Percentiles rank a stretch among this genome's conserved stretches.
phyloP scores from a whole-genome alignment of 2,797 vertebrate species.

The Enteromius mattozi region DNA sequence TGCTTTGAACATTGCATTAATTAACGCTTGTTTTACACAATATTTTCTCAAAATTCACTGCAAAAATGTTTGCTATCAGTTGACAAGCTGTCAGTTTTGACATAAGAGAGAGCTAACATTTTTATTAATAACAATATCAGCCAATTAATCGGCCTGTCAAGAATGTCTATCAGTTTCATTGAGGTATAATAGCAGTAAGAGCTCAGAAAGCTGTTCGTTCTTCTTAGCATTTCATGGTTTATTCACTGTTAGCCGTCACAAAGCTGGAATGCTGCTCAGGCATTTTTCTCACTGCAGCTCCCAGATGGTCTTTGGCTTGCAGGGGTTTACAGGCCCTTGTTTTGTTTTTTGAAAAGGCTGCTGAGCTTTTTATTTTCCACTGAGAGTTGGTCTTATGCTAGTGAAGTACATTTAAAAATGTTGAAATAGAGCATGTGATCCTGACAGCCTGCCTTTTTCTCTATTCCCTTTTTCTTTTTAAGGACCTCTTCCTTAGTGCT shows the following conservation, averaged over 20 bases:
- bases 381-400: conserved; percentile 14
- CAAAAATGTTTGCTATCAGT: neutral
- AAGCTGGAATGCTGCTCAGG: conserved; percentile 52
- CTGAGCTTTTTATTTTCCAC: conserved; percentile 41
- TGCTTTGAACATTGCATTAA: neutral
- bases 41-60: neutral
- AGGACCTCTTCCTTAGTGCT: conserved; percentile 75
- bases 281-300: conserved; percentile 46
- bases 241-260: conserved; percentile 53
- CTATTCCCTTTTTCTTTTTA: conserved; percentile 74
- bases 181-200: conserved; percentile 17
- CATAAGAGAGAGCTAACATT: neutral
- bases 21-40: neutral
- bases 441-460: conserved; percentile 41
- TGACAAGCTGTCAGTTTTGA: conserved; percentile 1
- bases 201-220: conserved; percentile 33
- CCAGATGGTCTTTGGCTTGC: conserved; percentile 46
- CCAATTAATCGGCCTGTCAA: neutral
- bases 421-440: conserved; percentile 29
- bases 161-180: neutral
- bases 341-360: conserved; percentile 35
- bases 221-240: conserved; percentile 32
- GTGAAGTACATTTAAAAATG: conserved; percentile 16
- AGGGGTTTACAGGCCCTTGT: conserved; percentile 34
- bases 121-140: neutral